Evolutionary conservation across 1,140 invertebrate species (phyloP).

Genomic region (Caenorhabditis latens): DNA sequence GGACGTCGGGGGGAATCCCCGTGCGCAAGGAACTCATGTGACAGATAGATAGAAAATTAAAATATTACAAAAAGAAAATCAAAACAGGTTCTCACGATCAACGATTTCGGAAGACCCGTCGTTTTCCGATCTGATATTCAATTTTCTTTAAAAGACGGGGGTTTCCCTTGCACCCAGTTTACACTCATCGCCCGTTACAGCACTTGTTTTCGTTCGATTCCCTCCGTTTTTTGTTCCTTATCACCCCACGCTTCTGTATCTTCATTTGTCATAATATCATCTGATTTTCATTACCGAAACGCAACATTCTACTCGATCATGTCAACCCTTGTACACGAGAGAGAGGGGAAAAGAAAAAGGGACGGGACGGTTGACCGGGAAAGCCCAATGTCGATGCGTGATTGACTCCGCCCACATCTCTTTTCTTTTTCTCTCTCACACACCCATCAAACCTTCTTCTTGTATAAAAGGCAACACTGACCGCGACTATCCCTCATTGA

Average conservation of each 20-base stretch:
- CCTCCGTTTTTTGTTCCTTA: neutral
- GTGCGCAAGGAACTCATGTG: no score
- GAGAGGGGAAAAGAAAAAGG: neutral
- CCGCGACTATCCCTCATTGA: conserved; percentile 35
- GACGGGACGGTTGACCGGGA: conserved; percentile 52
- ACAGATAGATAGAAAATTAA: no score
- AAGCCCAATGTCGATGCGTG: conserved; percentile 48
- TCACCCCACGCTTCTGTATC: neutral
- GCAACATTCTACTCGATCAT: conserved; percentile 46
- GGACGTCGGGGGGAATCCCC: no score
- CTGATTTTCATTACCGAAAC: conserved; percentile 48
- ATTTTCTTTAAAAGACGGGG: neutral
- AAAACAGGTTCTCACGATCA: conserved; percentile 1
- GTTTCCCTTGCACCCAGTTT: conserved; percentile 21
- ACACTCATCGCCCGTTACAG: conserved; percentile 38
- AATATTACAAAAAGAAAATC: no score
- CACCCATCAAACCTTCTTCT: conserved; percentile 7
- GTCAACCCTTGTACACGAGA: neutral
- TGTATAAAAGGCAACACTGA: conserved; percentile 55
- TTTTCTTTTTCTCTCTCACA: neutral
- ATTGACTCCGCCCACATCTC: conserved; percentile 48
- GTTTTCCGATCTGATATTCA: neutral
- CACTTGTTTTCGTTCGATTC: neutral
- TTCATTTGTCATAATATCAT: conserved; percentile 45
- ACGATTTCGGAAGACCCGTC: neutral